Evolutionary conservation across 2,888 invertebrate genomes (phyloP).

Genomic region (Digitonthophagus gazella): DNA sequence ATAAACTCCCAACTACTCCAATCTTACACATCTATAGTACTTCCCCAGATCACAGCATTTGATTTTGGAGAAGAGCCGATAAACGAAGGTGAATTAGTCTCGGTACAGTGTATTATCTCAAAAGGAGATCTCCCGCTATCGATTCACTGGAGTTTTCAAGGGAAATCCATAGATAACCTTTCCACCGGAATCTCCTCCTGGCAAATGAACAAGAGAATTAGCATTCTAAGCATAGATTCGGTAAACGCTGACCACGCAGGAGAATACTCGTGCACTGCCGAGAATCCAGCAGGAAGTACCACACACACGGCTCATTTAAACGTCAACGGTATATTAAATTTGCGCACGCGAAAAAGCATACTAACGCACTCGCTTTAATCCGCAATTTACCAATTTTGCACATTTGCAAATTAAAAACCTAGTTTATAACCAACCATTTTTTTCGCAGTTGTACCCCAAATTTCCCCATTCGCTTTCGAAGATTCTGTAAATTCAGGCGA

Average conservation of each 20-base stretch:
- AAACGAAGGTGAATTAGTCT: conserved; percentile 74
- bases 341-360: conserved; percentile 1
- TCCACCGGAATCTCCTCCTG: conserved; percentile 58
- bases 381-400: not conserved
- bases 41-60: conserved; percentile 68
- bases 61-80: conserved; percentile 67
- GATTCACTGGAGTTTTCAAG: conserved; percentile 67
- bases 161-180: conserved; percentile 58
- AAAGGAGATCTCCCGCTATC: conserved; percentile 78
- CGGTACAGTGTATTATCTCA: conserved; percentile 68
- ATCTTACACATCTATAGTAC: conserved; percentile 47
- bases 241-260: conserved; percentile 73
- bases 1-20: conserved; percentile 6
- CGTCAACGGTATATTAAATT: conserved; percentile 64
- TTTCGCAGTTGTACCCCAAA: conserved; percentile 64
- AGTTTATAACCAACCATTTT: not conserved
- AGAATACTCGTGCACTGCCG: conserved; percentile 68
- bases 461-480: conserved; percentile 70
- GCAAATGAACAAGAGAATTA: conserved; percentile 61
- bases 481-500: conserved; percentile 76
- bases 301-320: conserved; percentile 64
- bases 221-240: conserved; percentile 70
- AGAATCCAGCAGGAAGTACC: conserved; percentile 65
- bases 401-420: not conserved
- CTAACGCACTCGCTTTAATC: conserved; percentile 4